Evolutionary conservation across 2,113 vertebrate genomes (phyloP).

Genomic region (Pangasianodon hypophthalmus): DNA sequence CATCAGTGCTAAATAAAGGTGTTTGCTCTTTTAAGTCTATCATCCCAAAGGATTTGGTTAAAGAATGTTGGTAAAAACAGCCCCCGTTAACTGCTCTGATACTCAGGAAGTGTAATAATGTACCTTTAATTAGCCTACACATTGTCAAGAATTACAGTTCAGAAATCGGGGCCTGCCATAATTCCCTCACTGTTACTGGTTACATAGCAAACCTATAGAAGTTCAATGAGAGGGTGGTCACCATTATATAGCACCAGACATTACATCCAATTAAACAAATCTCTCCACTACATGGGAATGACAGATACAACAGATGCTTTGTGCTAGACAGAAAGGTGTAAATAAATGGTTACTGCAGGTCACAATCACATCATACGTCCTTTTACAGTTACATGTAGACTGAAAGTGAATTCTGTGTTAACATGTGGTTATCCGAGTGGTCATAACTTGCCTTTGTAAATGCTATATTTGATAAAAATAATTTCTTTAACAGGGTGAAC

Average conservation of each 20-base stretch:
- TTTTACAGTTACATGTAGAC: too few relatives aligned
- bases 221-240: background rate
- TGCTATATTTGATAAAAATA: too few relatives aligned
- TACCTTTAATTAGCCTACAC: background rate
- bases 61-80: background rate
- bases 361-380: too few relatives aligned
- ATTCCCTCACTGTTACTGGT: background rate
- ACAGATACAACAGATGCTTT: too few relatives aligned
- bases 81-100: background rate
- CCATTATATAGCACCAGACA: background rate
- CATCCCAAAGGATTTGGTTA: background rate
- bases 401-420: too few relatives aligned
- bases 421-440: too few relatives aligned
- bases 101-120: background rate
- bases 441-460: too few relatives aligned
- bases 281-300: too few relatives aligned
- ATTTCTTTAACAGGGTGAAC: too few relatives aligned
- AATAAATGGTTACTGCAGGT: too few relatives aligned
- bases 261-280: too few relatives aligned
- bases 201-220: background rate
- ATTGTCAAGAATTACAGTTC: background rate
- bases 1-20: background rate
- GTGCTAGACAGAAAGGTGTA: too few relatives aligned
- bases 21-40: background rate
- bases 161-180: background rate